Conservation (phyloP, 2,113 vertebrate genomes). For the Calonectris borealis region DNA sequence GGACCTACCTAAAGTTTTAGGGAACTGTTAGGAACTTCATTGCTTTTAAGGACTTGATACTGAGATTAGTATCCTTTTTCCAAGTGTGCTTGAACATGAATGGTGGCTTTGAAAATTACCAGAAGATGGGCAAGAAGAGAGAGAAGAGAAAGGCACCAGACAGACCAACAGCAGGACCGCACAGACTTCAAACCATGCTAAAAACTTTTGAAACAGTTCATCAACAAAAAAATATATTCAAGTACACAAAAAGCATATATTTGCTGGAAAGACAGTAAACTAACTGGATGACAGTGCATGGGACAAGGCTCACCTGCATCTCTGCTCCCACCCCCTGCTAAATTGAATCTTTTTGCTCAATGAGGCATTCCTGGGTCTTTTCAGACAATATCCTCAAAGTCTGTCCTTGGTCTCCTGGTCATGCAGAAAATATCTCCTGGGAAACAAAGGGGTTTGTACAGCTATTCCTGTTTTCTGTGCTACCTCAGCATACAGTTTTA, state of each 20-base stretch:
- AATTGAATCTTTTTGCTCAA: background rate
- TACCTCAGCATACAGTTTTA: background rate
- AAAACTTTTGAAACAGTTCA: background rate
- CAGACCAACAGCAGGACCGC: background rate
- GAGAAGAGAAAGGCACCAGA: background rate
- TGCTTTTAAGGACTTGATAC: background rate
- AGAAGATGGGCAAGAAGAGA: background rate
- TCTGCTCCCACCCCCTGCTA: background rate
- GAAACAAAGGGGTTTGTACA: slow-evolving; percentile 21
- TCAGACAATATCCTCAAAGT: background rate
- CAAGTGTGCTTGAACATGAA: background rate
- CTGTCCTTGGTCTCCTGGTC: slow-evolving; percentile 18
- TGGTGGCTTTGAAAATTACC: background rate
- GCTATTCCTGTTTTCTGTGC: background rate
- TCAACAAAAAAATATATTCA: background rate
- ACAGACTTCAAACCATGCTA: rapidly evolving
- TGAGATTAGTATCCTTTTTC: background rate
- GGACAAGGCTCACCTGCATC: background rate
- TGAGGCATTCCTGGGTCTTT: background rate
- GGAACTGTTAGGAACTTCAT: background rate
- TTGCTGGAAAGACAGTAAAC: background rate
- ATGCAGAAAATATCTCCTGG: background rate
- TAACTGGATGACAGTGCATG: background rate
- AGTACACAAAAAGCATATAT: background rate
- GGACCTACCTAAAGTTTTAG: background rate